Conservation (phyloP, 2,113 vertebrate species). For the Lucifuga dentata region DNA sequence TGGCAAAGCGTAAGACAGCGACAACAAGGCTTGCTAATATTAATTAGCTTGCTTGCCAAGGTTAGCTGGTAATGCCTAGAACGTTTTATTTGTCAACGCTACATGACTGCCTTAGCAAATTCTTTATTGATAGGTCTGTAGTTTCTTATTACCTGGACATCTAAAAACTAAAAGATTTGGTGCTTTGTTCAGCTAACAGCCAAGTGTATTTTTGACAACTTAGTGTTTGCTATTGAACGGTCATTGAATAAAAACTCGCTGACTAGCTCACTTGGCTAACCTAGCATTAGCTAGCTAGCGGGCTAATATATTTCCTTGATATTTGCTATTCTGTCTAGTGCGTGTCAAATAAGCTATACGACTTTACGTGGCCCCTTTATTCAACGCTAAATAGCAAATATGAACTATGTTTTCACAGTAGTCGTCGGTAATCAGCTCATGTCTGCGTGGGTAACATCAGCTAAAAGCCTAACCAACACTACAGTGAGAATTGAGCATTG, state of each 20-base stretch:
- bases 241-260: constrained; percentile 48
- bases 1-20: constrained; percentile 49
- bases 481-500: constrained; percentile 41
- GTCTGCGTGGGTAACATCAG: constrained; percentile 34
- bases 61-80: constrained; percentile 62
- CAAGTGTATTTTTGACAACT: constrained; percentile 42
- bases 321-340: constrained; percentile 20
- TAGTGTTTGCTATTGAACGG: constrained; percentile 28
- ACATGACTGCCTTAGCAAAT: constrained; percentile 48
- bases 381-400: not conserved
- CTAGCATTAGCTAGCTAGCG: constrained; percentile 65
- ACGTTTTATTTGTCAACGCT: constrained; percentile 65
- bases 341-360: not conserved
- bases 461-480: constrained; percentile 35
- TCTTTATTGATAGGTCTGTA: constrained; percentile 34
- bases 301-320: not conserved
- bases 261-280: constrained; percentile 43
- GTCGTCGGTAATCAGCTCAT: constrained; percentile 18
- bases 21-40: constrained; percentile 63
- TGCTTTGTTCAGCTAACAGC: not conserved
- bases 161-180: not conserved
- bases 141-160: constrained; percentile 2
- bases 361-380: not conserved
- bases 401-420: constrained; percentile 26
- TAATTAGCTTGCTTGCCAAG: constrained; percentile 68